phyloP scores from a whole-genome alignment of 2,888 invertebrate species.

The Cotesia congregata region DNA sequence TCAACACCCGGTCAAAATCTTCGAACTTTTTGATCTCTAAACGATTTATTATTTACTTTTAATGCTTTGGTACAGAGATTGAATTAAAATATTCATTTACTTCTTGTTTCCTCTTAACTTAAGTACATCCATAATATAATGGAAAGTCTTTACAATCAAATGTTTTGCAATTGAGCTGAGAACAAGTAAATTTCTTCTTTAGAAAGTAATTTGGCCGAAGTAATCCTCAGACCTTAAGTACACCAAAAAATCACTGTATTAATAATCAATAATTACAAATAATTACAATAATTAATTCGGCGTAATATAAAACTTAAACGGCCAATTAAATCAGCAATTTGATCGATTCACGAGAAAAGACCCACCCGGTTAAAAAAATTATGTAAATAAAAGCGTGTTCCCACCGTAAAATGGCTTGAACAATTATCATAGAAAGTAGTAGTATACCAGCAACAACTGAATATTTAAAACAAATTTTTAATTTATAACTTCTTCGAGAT shows the following conservation, averaged over 20 bases:
- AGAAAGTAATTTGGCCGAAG: neutral
- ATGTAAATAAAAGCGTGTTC: neutral
- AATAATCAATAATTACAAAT: neutral
- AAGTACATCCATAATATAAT: no score
- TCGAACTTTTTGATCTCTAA: slow-evolving; percentile 10
- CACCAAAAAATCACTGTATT: neutral
- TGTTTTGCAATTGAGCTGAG: no score
- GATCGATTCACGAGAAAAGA: neutral
- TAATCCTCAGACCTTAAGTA: neutral
- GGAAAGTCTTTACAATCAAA: no score
- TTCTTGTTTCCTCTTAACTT: no score
- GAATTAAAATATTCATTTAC: no score
- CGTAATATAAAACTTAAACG: neutral
- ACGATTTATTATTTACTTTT: slow-evolving; percentile 18
- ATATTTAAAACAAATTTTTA: neutral
- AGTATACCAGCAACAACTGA: neutral
- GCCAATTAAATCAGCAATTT: neutral
- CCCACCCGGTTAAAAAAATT: neutral
- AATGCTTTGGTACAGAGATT: neutral
- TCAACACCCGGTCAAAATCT: slow-evolving; percentile 20
- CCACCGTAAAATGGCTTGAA: neutral
- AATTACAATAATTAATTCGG: neutral
- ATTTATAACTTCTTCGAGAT: neutral
- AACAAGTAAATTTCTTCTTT: no score
- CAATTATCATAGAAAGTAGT: slow-evolving; percentile 1